phyloP scores from a whole-genome alignment of 2,113 vertebrate genomes.

The Cryptomyrus ogoouensis region DNA sequence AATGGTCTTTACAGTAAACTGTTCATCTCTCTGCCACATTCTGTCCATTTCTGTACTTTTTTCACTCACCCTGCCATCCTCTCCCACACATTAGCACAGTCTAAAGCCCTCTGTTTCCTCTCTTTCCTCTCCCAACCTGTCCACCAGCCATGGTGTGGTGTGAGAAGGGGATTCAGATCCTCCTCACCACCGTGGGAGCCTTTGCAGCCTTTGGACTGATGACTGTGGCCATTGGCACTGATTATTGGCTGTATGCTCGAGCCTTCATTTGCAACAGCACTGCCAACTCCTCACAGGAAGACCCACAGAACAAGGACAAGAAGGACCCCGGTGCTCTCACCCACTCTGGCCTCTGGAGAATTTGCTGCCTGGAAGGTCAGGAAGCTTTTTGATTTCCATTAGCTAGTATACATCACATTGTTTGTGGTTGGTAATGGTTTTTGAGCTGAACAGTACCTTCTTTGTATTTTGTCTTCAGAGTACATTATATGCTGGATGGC shows the following conservation, averaged over 20 bases:
- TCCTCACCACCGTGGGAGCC: slow-evolving; percentile 83
- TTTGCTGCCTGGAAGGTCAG: slow-evolving; percentile 87
- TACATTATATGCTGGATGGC: neutral
- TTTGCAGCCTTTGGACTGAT: slow-evolving; percentile 88
- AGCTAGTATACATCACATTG: neutral
- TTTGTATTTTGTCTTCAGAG: neutral
- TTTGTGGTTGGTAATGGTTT: neutral
- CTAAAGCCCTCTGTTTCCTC: neutral
- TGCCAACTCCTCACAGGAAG: slow-evolving; percentile 72
- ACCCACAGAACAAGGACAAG: slow-evolving; percentile 70
- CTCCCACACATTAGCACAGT: neutral
- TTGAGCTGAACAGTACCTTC: neutral
- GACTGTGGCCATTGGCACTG: slow-evolving; percentile 87
- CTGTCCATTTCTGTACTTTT: neutral
- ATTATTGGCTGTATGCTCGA: slow-evolving; percentile 89
- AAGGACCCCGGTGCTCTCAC: slow-evolving; percentile 84
- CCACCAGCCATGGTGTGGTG: slow-evolving; percentile 75
- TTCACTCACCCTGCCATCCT: neutral
- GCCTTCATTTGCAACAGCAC: slow-evolving; percentile 90
- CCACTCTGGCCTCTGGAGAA: slow-evolving; percentile 87
- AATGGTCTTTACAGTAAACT: neutral
- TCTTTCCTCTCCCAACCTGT: slow-evolving; percentile 24
- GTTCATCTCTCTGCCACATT: neutral
- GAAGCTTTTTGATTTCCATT: neutral
- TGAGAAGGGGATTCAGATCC: slow-evolving; percentile 81